phyloP scores from a whole-genome alignment of 2,113 vertebrate species.

The Serinus canaria region DNA sequence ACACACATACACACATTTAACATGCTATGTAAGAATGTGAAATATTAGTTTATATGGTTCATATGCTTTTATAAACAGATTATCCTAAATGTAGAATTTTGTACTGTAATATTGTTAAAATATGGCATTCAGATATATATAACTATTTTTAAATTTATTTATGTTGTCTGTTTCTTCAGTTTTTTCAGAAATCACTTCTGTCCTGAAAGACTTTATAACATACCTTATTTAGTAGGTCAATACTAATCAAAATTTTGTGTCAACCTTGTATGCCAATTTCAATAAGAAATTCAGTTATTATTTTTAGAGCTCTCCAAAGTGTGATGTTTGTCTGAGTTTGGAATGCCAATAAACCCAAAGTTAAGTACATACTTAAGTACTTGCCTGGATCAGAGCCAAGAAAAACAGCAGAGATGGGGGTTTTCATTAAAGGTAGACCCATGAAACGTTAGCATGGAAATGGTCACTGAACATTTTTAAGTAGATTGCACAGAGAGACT shows the following conservation, averaged over 20 bases:
- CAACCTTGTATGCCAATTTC: neutral
- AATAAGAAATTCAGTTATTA: constrained; percentile 22
- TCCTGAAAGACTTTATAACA: neutral
- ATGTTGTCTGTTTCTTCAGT: neutral
- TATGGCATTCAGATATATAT: neutral
- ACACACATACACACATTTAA: neutral
- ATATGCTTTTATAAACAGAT: neutral
- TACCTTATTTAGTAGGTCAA: neutral
- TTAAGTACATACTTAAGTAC: neutral
- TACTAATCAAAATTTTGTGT: neutral
- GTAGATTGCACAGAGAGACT: neutral
- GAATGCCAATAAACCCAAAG: neutral
- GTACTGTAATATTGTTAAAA: neutral
- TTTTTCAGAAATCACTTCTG: constrained; percentile 7
- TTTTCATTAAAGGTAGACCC: neutral
- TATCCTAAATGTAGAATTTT: neutral
- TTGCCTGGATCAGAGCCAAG: neutral
- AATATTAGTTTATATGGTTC: neutral
- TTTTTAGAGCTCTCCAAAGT: constrained; percentile 25
- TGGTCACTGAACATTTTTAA: neutral
- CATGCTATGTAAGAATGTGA: neutral
- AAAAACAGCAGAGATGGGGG: neutral
- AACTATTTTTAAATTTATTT: neutral
- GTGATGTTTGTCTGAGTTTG: neutral
- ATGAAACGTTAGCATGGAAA: neutral